These are phyloP conservation scores for Clamator glandarius DNA, from an alignment of 2,797 vertebrate species.

Conservation along the genomic window DNA sequence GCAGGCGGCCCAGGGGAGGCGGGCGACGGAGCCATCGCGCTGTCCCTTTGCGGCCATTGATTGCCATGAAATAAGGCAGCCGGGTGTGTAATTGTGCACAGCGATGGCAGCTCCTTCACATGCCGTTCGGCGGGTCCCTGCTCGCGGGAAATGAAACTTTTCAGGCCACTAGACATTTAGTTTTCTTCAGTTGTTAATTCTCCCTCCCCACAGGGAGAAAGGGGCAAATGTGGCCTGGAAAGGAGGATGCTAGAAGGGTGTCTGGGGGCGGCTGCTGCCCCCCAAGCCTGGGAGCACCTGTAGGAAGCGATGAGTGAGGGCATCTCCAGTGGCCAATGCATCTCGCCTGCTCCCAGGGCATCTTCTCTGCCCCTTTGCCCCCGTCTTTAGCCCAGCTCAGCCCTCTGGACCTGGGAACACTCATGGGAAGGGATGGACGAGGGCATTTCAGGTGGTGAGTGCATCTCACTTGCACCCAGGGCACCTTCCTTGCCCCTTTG, in stretches of 20 bases:
- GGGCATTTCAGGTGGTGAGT: too few relatives aligned
- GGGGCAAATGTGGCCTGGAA: rapidly evolving
- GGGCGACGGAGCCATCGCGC: not conserved
- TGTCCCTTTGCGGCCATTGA: conserved; percentile 69
- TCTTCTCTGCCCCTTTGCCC: too few relatives aligned
- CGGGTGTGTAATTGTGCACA: conserved; percentile 69
- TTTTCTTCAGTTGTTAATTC: not conserved
- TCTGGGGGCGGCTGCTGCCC: too few relatives aligned
- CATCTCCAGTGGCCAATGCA: rapidly evolving
- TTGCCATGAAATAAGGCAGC: conserved; percentile 61
- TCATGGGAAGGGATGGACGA: too few relatives aligned
- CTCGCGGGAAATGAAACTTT: conserved; percentile 54
- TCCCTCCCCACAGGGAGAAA: not conserved
- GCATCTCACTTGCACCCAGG: not conserved
- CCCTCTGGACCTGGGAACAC: too few relatives aligned
- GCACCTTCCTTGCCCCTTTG: not conserved
- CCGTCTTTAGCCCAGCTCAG: rapidly evolving
- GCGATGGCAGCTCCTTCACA: conserved; percentile 17
- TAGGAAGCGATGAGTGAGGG: not conserved
- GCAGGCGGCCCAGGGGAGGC: not conserved
- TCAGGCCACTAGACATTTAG: conserved; percentile 16
- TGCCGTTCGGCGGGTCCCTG: not conserved
- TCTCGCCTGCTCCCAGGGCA: not conserved
- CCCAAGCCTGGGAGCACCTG: not conserved
- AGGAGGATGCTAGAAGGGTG: not conserved